Base-by-base conservation (phyloP, 1,140 invertebrate species). In the Vanessa atalanta region DNA sequence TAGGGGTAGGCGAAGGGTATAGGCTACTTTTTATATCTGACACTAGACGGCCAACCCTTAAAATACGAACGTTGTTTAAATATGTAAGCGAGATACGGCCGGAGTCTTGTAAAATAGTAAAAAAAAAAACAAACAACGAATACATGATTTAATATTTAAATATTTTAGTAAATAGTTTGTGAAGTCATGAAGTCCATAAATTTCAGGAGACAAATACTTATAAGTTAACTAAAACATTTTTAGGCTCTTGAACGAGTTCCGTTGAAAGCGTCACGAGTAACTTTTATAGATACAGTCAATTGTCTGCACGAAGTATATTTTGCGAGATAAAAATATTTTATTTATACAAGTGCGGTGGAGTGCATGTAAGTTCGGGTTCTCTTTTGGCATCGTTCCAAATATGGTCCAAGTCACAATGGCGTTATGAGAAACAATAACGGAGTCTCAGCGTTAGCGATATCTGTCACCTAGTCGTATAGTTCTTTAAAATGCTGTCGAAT, bases 361-460 rank as follows among this genome's bases (percentile, higher is more conserved):
- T 65, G 64, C 47, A 65, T 65, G 43, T 65, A 65, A 48, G 47
- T 43, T 68, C 1, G 31, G 23, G 26, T 61, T 37, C 31, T 31
- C 23, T 61, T 37, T 61, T 61, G 57, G 50, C 50, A 11, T 51
- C 2, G 15, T 23, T 47, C 14, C 67, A 26, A 48, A 66, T 7
- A 43, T 12, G 15, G 50, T n/a, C 12, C 15, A 7, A 67, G 26
- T 68, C 7, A 16, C 53, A 69, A 55, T 47, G 67, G 57, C 53
- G 37, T 47, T 26, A 60, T 53, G 31, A 61, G 55, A 69, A 51
- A 69, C 67, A 69, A 68, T 68, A 68, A 69, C n/a, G 13, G 57
- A 37, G 13, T 11, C 20, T 23, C 20, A 9, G 20, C 20, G 53
- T n/a, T 2, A 57, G 53, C 16, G 12, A n/a, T 50, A 15, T 57